Percentiles rank a stretch among this genome's conserved stretches.
These are phyloP conservation scores for Vimba vimba DNA, from an alignment of 2,113 vertebrate genomes.

Conservation along the genomic window DNA sequence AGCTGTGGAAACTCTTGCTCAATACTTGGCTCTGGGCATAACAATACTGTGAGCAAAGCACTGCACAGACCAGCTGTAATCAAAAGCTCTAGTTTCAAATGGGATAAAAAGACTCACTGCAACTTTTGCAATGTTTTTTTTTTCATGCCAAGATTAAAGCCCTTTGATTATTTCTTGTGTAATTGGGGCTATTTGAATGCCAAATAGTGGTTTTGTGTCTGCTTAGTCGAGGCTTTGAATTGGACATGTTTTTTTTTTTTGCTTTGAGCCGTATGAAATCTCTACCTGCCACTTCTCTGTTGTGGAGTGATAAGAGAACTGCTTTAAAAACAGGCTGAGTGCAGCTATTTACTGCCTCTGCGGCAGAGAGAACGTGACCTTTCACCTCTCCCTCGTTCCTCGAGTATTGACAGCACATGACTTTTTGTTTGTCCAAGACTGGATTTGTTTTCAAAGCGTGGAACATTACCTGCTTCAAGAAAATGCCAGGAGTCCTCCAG, in stretches of 20 bases:
- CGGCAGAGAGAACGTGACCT: constrained; percentile 40
- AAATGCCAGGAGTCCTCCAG: background rate
- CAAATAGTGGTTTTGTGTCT: constrained; percentile 26
- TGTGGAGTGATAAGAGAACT: constrained; percentile 42
- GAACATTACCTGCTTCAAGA: constrained; percentile 16
- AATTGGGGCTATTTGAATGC: constrained; percentile 45
- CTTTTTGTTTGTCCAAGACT: constrained; percentile 8
- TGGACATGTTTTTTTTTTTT: background rate
- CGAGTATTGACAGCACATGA: constrained; percentile 24
- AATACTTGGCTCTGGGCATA: constrained; percentile 74
- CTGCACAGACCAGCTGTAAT: constrained; percentile 38
- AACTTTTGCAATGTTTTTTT: constrained; percentile 12
- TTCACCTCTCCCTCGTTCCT: constrained; percentile 38
- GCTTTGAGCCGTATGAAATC: constrained; percentile 11
- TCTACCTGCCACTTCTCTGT: constrained; percentile 45
- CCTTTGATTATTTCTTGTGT: constrained; percentile 51
- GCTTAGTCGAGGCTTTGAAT: constrained; percentile 20
- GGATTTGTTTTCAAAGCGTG: constrained; percentile 11
- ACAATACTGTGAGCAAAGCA: constrained; percentile 67
- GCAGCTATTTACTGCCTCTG: constrained; percentile 45
- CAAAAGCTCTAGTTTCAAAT: constrained; percentile 46
- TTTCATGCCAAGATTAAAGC: constrained; percentile 47
- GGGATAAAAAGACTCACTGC: constrained; percentile 32
- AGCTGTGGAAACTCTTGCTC: constrained; percentile 60
- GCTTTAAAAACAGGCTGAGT: constrained; percentile 24